Evolutionary conservation across 2,113 vertebrate species (phyloP), one percentile per base, ranked within the genome.

Genomic region (Hassar affinis): DNA sequence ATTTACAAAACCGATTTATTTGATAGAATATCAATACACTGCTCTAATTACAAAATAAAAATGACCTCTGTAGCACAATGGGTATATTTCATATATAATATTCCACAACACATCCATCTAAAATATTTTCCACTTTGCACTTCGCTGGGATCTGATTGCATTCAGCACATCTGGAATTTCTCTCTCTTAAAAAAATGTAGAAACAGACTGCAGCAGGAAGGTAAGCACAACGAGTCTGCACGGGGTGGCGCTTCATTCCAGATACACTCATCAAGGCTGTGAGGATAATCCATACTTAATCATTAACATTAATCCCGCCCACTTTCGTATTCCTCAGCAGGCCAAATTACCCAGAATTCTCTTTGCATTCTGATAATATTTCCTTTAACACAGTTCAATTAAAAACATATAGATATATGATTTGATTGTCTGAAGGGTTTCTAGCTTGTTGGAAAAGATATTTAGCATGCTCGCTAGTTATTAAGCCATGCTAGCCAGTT

Each of bases 1-100:
- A 97, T 90, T 90, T 94, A 94, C 76, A 91, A 95, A 93, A 94
- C 90, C 90, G 92, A 76, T 90, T 90, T 93, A 91, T 94, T 95
- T 92, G 91, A 93, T 93, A 92, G 92, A 89, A 93, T 93, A 93
- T 93, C 91, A 93, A 93, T 92, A 90, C 91, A 90, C 91, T 88
- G 88, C 86, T 88, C 74, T 93, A 92, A 93, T 87, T 93, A 94
- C 91, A 94, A 79, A 92, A 92, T 92, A 93, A 92, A 94, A 94
- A 93, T 87, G 87, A 85, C 92, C 88, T 91, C 86, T 89, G 89
- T 90, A 91, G 92, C 89, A 90, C 90, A 90, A 90, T 90, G 89
- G 90, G 64, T 86, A 75, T 87, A 59, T 82, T 90, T 91, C 91
- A 91, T 86, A 91, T 89, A 88, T 85, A 88, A 86, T 81, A 88